Conservation (phyloP, 2,113 vertebrate species). For the Kobus ellipsiprymnus region DNA sequence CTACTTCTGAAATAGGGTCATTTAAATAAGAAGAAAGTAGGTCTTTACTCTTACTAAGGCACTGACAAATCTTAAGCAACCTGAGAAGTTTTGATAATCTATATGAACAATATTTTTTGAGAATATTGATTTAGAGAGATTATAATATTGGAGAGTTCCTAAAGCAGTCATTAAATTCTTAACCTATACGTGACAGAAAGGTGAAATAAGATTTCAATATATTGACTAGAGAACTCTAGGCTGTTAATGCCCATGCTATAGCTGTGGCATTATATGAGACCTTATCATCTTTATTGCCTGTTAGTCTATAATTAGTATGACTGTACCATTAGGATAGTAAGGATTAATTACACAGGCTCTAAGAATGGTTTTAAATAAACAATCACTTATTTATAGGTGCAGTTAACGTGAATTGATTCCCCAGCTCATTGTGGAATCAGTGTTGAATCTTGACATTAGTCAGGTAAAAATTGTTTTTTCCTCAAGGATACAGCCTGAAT, state of each 20-base stretch:
- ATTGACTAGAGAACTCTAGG: conserved; percentile 59
- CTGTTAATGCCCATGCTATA: neutral
- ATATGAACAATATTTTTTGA: neutral
- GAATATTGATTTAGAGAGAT: neutral
- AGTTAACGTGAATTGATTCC: conserved; percentile 55
- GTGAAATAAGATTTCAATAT: conserved; percentile 57
- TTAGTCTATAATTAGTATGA: neutral
- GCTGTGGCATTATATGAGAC: neutral
- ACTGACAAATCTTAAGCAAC: neutral
- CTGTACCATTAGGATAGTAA: neutral
- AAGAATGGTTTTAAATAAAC: conserved; percentile 49
- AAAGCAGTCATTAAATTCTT: conserved; percentile 57
- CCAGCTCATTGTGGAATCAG: neutral
- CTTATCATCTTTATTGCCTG: neutral
- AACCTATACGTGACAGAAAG: neutral
- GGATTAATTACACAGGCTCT: conserved; percentile 16
- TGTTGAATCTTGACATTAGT: conserved; percentile 8
- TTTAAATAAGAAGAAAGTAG: neutral
- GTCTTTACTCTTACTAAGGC: neutral
- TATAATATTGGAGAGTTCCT: neutral
- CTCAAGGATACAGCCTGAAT: neutral
- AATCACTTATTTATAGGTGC: conserved; percentile 45
- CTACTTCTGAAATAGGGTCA: neutral
- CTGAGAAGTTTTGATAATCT: neutral
- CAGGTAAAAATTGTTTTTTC: neutral